Evolutionary conservation across 2,113 vertebrate species (phyloP).

Genomic region (Callipepla squamata): DNA sequence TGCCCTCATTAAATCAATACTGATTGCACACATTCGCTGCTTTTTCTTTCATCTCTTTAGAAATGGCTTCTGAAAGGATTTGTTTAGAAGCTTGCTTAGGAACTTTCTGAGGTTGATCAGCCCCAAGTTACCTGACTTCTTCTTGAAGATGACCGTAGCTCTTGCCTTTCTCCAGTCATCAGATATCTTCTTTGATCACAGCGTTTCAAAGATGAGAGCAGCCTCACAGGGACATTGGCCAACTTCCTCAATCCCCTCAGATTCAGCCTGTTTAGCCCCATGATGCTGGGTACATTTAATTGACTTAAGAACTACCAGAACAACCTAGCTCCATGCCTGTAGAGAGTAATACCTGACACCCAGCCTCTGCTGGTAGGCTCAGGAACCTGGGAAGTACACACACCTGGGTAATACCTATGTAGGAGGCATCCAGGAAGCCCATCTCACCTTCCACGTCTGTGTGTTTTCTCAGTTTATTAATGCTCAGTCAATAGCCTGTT

Average conservation of each 20-base stretch:
- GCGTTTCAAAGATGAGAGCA: not conserved
- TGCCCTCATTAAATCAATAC: not conserved
- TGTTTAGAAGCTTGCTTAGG: not conserved
- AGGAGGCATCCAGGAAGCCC: not conserved
- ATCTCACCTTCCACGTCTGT: not conserved
- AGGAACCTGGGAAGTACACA: not conserved
- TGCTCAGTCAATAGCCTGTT: not conserved
- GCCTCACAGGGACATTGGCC: not conserved
- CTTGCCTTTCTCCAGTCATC: not conserved
- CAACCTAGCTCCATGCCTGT: not conserved
- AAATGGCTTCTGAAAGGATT: not conserved
- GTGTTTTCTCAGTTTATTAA: not conserved
- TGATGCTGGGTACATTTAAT: accelerated
- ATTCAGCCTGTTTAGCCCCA: not conserved
- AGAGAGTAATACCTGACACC: no score
- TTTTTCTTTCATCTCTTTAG: not conserved
- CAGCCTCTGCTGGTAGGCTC: not conserved
- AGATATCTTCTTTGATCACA: not conserved
- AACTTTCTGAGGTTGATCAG: not conserved
- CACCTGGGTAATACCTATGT: accelerated
- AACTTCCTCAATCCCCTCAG: not conserved
- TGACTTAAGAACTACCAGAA: not conserved
- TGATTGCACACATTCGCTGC: not conserved
- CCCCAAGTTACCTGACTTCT: not conserved
- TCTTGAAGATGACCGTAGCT: not conserved